Evolutionary conservation across 2,113 vertebrate genomes (phyloP).

Genomic region (Datnioides undecimradiatus): DNA sequence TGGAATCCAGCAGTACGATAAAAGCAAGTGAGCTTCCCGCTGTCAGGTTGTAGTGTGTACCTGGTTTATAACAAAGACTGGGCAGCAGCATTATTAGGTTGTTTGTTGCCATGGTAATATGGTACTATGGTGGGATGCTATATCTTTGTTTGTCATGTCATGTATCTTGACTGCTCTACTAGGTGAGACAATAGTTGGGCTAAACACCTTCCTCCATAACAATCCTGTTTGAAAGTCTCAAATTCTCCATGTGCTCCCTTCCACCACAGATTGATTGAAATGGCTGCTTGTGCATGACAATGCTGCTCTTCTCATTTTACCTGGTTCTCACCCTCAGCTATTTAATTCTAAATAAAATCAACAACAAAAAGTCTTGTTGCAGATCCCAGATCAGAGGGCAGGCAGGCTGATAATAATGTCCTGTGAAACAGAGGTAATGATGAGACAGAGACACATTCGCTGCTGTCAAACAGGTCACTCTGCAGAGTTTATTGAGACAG

Average conservation of each 20-base stretch:
- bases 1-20: no score
- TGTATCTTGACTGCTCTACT: neutral
- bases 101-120: neutral
- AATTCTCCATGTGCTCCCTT: neutral
- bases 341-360: neutral
- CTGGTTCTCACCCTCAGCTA: neutral
- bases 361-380: neutral
- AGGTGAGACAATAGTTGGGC: no score
- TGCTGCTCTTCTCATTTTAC: neutral
- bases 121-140: no score
- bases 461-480: neutral
- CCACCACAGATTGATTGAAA: neutral
- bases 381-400: conserved; percentile 16
- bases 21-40: no score
- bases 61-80: neutral
- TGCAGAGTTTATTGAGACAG: neutral
- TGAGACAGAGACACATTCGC: neutral
- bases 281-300: neutral
- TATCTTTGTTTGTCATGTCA: no score
- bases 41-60: no score
- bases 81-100: neutral
- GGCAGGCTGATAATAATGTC: neutral
- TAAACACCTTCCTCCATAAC: neutral
- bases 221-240: neutral
- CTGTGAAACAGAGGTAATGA: neutral